Evolutionary conservation across 1,140 invertebrate genomes (phyloP), one percentile per base, ranked within the genome.

Genomic region (Dolichoris vasculosae): DNA sequence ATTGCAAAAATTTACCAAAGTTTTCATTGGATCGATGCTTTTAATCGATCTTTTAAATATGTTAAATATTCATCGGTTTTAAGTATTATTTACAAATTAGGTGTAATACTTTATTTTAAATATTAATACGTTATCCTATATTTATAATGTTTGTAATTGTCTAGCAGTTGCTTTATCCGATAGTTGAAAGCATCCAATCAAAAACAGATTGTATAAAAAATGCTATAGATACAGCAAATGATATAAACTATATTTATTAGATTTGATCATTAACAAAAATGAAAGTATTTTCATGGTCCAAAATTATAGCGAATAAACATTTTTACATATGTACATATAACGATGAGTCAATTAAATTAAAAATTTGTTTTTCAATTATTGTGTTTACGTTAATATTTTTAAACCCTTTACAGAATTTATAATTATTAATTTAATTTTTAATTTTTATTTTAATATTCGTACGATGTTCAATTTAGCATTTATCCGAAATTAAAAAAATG

Each of bases 251-350:
- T 30, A 82, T 82, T 73, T 71, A 69, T 35, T 23, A 46, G 9
- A 46, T 46, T 46, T 67, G 20, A 46, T 43, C 6, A n/a, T 63
- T 67, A 67, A 30, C 17, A n/a, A 1, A 67, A 55, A 59, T 73
- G 1, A 69, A 73, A 82, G 32, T 83, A 83, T 83, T 83, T 83
- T 75, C 48, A 30, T 43, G n/a, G 23, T 76, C n/a, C 23, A 46
- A 83, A 76, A 63, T 63, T 75, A 17, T 26, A 69, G 40, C 20
- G 64, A 43, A 11, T 43, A 48, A 82, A 35, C 6, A 59, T n/a
- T 75, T 83, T 43, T 59, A 64, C 30, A 84, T n/a, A 79, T 84
- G 77, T 84, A 84, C 30, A 64, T 80, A 84, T 48, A 84, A 81
- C 46, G 23, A 48, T 17, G 51, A 83, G 51, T 83, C n/a, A 59